Percentiles rank a stretch among this genome's conserved stretches.
Conservation (phyloP, 2,888 invertebrate genomes). For the Amorpha juglandis region DNA sequence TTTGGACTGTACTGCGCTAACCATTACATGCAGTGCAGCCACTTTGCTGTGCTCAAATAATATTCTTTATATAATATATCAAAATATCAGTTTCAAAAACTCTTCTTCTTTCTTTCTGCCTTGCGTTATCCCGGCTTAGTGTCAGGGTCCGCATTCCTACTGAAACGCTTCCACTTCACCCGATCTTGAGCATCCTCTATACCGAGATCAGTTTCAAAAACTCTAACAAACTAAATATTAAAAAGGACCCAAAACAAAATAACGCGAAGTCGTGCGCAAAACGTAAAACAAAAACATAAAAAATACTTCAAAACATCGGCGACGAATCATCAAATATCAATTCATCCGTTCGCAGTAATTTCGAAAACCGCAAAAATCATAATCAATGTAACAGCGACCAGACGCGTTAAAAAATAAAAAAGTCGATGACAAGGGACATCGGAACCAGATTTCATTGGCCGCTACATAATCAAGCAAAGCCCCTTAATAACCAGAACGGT, state of each 20-base stretch:
- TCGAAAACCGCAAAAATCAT: slow-evolving; percentile 69
- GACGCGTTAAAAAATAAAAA: slow-evolving; percentile 73
- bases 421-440: slow-evolving; percentile 63
- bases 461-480: slow-evolving; percentile 31
- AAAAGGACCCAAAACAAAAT: neutral
- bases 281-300: too few species aligned
- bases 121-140: too few species aligned
- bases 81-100: too few species aligned
- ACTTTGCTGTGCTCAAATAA: too few species aligned
- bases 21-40: too few species aligned
- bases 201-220: too few species aligned
- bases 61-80: too few species aligned
- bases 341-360: slow-evolving; percentile 59
- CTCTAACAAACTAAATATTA: neutral
- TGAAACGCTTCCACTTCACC: too few species aligned
- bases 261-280: neutral
- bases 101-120: too few species aligned
- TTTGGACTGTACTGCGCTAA: too few species aligned
- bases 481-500: neutral
- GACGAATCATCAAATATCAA: slow-evolving; percentile 63
- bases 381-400: slow-evolving; percentile 77
- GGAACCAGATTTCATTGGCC: slow-evolving; percentile 50
- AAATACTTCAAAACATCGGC: slow-evolving; percentile 23
- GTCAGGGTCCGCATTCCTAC: too few species aligned
- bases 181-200: too few species aligned